A percentile compares a stretch with the other conserved stretches of the same genome.
Evolutionary conservation across 2,113 vertebrate species (phyloP).

Genomic region (Empidonax traillii): DNA sequence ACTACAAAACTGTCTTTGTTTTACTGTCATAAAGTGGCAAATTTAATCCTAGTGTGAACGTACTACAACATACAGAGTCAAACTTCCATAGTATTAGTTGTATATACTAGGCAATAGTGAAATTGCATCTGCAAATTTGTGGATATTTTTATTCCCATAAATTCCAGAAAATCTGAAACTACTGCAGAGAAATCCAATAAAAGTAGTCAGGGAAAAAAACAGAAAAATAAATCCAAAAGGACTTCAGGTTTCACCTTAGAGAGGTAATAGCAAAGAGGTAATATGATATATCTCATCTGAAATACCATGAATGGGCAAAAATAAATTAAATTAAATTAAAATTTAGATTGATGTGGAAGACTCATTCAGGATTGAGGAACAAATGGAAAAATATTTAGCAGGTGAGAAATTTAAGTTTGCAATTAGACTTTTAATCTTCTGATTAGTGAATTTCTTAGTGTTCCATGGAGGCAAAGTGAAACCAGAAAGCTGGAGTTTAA

Average conservation of each 20-base stretch:
- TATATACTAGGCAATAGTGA: background rate
- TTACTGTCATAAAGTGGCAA: background rate
- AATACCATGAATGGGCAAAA: background rate
- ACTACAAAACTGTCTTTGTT: background rate
- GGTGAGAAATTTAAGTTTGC: background rate
- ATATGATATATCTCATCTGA: background rate
- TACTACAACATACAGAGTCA: background rate
- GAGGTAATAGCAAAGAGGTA: background rate
- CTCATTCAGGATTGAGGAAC: background rate
- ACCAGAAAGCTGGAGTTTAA: background rate
- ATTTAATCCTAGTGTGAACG: rapidly evolving
- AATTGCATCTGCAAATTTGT: background rate
- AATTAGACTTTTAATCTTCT: background rate
- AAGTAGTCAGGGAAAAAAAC: background rate
- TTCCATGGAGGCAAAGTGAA: rapidly evolving
- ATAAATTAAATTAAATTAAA: background rate
- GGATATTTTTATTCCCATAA: background rate
- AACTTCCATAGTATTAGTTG: background rate
- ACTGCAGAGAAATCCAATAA: background rate
- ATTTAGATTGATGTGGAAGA: background rate
- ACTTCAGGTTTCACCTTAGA: background rate
- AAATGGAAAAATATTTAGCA: background rate
- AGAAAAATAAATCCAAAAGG: background rate
- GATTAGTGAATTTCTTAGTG: background rate
- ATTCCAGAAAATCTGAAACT: background rate